Evolutionary conservation across 2,113 vertebrate genomes (phyloP), one percentile per base, ranked within the genome.

Genomic region (Mastomys natalensis): DNA sequence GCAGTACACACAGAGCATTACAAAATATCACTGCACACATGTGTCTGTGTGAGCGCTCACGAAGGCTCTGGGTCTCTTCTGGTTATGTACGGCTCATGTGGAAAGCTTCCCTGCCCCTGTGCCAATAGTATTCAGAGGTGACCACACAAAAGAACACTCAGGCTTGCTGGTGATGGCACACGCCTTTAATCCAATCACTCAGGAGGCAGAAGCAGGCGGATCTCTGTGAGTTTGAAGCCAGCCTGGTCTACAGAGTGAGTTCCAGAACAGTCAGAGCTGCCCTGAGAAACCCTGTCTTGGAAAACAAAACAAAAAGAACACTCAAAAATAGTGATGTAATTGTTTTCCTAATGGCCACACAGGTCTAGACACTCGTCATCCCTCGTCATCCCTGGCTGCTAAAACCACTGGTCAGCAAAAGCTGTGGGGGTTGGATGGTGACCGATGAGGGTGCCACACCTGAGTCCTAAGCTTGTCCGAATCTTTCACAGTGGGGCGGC

Each of bases 401-500:
- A 0, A 72, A 0, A 16, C 70, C 37, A 5, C 37, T 0, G 26
- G 51, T 51, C 17, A 31, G 34, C 29, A 22, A 22, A 53, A 24
- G 58, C 58, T 0, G 3, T 0, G 22, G 73, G 51, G 10, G 2
- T 9, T 21, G 73, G 24, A 17, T 17, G 19, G 4, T 1, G 58
- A 29, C 0, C 6, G 68, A n/a, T 8, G 31, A 13, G 85, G 51
- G 45, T 0, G 37, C 4, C 1, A 24, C 51, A 0, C 48, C 66
- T 16, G 66, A 68, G 66, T 15, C 58, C 87, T 19, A 21, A 74
- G 26, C 26, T 7, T 12, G 37, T 24, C 51, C 29, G 1, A 3
- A 2, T 17, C 0, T 0, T 2, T 5, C 0, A 2, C 10, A 31
- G 4, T 7, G 11, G 9, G 45, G 5, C 43, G 0, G 17, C 24